Percentiles rank a stretch among this genome's conserved stretches.
These are phyloP conservation scores for Platyscapa corneri DNA, from an alignment of 1,140 invertebrate species.

Conservation along the genomic window DNA sequence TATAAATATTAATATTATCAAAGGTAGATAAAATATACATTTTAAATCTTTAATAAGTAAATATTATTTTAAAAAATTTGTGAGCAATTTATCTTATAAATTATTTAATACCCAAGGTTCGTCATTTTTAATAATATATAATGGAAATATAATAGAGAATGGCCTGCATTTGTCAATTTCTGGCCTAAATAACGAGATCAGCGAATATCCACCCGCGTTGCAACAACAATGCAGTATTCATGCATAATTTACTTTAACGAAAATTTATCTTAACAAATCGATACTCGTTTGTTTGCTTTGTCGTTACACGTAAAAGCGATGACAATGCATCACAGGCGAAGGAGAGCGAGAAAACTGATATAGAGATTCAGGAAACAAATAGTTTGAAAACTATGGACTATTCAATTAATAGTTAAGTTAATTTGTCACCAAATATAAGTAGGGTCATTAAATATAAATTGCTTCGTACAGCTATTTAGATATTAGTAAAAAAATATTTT, in stretches of 20 bases:
- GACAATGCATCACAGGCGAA: not conserved
- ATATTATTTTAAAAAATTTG: no score
- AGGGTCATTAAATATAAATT: not conserved
- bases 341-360: not conserved
- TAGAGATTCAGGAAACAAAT: not conserved
- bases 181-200: not conserved
- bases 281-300: slow-evolving; percentile 16
- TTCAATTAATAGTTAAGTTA: not conserved
- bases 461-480: no score
- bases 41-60: no score
- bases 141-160: no score
- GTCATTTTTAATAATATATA: no score
- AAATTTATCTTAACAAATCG: slow-evolving; percentile 16
- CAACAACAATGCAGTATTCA: not conserved
- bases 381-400: not conserved
- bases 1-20: no score
- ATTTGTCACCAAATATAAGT: not conserved
- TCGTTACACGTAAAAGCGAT: slow-evolving; percentile 9
- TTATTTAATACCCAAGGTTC: no score
- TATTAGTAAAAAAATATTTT: no score
- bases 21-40: no score
- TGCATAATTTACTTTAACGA: slow-evolving; percentile 18
- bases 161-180: not conserved
- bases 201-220: not conserved
- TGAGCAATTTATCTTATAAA: no score